Evolutionary conservation across 1,140 invertebrate genomes (phyloP), one percentile per base, ranked within the genome.

Genomic region (Ephestia elutella): DNA sequence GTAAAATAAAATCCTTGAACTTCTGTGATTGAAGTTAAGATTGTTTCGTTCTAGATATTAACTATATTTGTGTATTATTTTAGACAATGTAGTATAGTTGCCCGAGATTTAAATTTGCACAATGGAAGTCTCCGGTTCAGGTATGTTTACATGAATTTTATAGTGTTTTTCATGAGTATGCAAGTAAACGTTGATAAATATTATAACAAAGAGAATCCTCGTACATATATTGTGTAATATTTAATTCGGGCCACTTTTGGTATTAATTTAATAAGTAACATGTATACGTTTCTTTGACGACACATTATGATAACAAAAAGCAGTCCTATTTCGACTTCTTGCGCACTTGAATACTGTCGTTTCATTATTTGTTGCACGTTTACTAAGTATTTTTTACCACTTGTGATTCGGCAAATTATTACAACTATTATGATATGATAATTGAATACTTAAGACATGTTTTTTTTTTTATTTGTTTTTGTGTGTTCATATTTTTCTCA

Each of bases 71-170:
- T 44, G 38, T 44, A 13, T 21, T 54, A 4, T 53, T 55, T 50
- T 11, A 49, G 20, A 25, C 5, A 44, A 48, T 56, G 44, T 56
- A 49, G 15, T 57, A n/a, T 57, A 15, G 4, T 17, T 13, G 15
- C 0, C 17, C 53, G 54, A 54, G 28, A 60, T 50, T 64, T 56
- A 49, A 18, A 60, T 50, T 54, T 55, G 49, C 60, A 71, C 59
- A 66, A 81, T 81, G 78, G 78, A 81, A 58, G 61, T 81, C 63
- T 72, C 78, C 63, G 76, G 74, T 54, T 54, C 78, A 68, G 75
- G 78, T 81, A 72, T 61, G 56, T 57, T 48, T 28, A 59, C 50
- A 57, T n/a, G 5, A 8, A 60, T 56, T 51, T 32, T 53, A 56
- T 28, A 38, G 1, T 28, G 25, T 60, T 44, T 32, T 32, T 9